Base-by-base conservation (phyloP, 2,888 invertebrate genomes). In the Mythimna loreyi region DNA sequence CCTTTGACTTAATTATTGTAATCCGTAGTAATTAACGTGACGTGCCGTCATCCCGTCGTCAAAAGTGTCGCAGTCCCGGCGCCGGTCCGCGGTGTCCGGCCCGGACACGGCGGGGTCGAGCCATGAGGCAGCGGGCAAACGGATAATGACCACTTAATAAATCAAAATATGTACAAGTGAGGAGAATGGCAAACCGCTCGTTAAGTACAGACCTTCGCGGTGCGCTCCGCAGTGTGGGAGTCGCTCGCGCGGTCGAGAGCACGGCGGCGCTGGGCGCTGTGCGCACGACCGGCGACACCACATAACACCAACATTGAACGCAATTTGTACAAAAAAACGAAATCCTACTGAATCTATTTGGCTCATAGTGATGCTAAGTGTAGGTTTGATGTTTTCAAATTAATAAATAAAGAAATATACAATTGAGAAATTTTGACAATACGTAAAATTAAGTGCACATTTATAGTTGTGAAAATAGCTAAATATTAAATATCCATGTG, bases 401-500 rank as follows among this genome's bases (percentile, higher is more conserved):
- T 2, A 25, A 40, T 40, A 43, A 45, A 8, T 45, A n/a, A 45
- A n/a, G 40, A 40, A 40, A 40, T 16, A 19, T 40, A 19, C 40
- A 40, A 40, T 16, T 40, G 19, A 40, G 16, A 16, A 40, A 40
- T 40, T 40, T 40, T 40, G 40, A 40, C 40, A 40, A 40, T 40
- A 57, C 25, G 33, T 21, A 36, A 7, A 9, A 3, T 36, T 49
- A 25, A 25, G 59, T 52, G 43, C 60, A 60, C 1, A 33, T 36
- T 40, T 56, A 56, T 36, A 60, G 3, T 59, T 63, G 49, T 40
- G 33, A 36, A 64, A 64, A 72, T 45, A 16, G 21, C 30, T 65
- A 53, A n/a, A n/a, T n/a, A n/a, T n/a, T n/a, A n/a, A n/a, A 70
- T 25, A 58, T 36, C 52, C 36, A 75, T 49, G 52, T 49, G 56